Evolutionary conservation across 1,140 invertebrate species (phyloP).

Genomic region (Trissolcus basalis): DNA sequence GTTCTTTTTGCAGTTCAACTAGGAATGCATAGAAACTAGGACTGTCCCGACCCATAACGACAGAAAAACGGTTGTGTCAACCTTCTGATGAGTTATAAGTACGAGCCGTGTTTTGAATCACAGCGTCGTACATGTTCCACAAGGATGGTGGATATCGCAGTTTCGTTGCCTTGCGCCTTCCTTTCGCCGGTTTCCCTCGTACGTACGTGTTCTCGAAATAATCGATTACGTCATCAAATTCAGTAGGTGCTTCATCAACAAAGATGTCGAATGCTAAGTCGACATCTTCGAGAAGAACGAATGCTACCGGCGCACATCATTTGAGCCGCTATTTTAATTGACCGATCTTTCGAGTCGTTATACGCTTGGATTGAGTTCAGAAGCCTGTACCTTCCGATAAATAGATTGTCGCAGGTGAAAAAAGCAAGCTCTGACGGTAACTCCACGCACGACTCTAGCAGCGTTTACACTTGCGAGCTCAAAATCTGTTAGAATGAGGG

Average conservation of each 20-base stretch:
- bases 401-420: too few species aligned
- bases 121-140: constrained; percentile 6
- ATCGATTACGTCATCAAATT: background rate
- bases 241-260: too few species aligned
- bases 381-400: too few species aligned
- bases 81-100: constrained; percentile 9
- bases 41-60: background rate
- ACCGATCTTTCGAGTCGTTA: too few species aligned
- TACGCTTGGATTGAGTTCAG: too few species aligned
- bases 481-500: constrained; percentile 19
- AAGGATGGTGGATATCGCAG: background rate
- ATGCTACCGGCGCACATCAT: too few species aligned
- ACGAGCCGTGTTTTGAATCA: background rate
- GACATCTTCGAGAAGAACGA: too few species aligned
- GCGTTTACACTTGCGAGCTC: constrained; percentile 24
- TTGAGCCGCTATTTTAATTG: too few species aligned
- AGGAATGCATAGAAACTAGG: constrained; percentile 3
- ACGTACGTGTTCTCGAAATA: constrained; percentile 2
- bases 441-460: constrained; percentile 2
- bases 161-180: constrained; percentile 1
- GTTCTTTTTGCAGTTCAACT: constrained; percentile 3
- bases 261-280: too few species aligned
- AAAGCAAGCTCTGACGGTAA: constrained; percentile 5
- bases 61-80: background rate
- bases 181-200: background rate